Conservation (phyloP, 2,797 vertebrate genomes). For the Etheostoma nigrum region DNA sequence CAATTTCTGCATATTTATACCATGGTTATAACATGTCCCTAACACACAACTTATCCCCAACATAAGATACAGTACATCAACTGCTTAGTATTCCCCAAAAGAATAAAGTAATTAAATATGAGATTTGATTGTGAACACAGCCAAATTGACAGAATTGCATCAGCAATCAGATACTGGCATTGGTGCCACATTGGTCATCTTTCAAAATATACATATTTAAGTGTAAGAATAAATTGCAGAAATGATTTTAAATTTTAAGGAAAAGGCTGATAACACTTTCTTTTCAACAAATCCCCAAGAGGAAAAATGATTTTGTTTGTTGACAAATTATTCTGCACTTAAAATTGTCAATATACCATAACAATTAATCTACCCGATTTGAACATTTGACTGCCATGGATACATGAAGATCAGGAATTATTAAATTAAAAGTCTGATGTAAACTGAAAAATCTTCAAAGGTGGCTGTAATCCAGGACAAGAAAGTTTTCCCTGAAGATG, state of each 20-base stretch:
- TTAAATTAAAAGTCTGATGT: neutral
- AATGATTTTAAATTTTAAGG: neutral
- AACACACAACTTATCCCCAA: slow-evolving; percentile 15
- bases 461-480: neutral
- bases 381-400: neutral
- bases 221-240: neutral
- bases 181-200: neutral
- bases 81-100: slow-evolving; percentile 31
- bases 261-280: neutral
- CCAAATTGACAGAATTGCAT: slow-evolving; percentile 32
- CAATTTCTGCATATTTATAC: slow-evolving; percentile 7
- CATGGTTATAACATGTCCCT: slow-evolving; percentile 19
- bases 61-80: slow-evolving; percentile 41
- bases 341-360: neutral
- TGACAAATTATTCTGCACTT: slow-evolving; percentile 3
- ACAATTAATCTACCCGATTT: neutral
- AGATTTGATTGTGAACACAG: slow-evolving; percentile 23
- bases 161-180: slow-evolving; percentile 19
- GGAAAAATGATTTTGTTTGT: neutral
- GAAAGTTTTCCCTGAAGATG: neutral
- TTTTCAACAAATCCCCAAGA: neutral
- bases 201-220: neutral
- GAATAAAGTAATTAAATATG: slow-evolving; percentile 29
- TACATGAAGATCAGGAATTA: neutral
- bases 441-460: slow-evolving; percentile 12